phyloP scores from a whole-genome alignment of 23 tunicate species.

The Corella eumyota region DNA sequence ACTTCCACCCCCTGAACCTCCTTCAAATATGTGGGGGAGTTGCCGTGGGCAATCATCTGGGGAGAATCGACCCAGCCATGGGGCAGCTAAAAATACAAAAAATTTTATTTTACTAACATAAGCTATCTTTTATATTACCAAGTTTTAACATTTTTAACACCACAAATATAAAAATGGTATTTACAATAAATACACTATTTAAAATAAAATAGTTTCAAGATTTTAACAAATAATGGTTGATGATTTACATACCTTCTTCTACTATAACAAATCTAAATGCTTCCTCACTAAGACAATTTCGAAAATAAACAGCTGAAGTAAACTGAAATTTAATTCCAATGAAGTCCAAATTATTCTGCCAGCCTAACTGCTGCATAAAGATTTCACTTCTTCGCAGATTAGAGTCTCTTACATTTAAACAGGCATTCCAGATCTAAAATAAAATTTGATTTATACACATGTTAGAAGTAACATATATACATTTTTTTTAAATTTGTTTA shows the following conservation, averaged over 20 bases:
- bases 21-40: conserved; percentile 19
- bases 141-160: too few relatives aligned
- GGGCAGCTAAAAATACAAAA: conserved; percentile 2
- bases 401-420: conserved; percentile 23
- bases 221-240: too few relatives aligned
- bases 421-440: conserved; percentile 46
- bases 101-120: not conserved
- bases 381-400: conserved; percentile 11
- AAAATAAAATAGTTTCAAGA: too few relatives aligned
- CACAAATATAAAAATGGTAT: too few relatives aligned
- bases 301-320: conserved; percentile 4
- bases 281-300: conserved; percentile 21
- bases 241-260: conserved; percentile 14
- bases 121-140: too few relatives aligned
- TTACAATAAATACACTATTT: too few relatives aligned
- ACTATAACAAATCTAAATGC: conserved; percentile 18
- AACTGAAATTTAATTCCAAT: conserved; percentile 50
- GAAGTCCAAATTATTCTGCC: conserved; percentile 22
- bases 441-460: too few relatives aligned
- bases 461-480: not conserved
- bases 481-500: not conserved
- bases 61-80: not conserved
- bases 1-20: conserved; percentile 36
- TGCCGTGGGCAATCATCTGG: conserved; percentile 33
- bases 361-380: conserved; percentile 37